A percentile compares a stretch with the other conserved stretches of the same genome.
These are phyloP conservation scores for Auanema freiburgensis DNA, from an alignment of 2,888 invertebrate genomes.

Conservation along the genomic window DNA sequence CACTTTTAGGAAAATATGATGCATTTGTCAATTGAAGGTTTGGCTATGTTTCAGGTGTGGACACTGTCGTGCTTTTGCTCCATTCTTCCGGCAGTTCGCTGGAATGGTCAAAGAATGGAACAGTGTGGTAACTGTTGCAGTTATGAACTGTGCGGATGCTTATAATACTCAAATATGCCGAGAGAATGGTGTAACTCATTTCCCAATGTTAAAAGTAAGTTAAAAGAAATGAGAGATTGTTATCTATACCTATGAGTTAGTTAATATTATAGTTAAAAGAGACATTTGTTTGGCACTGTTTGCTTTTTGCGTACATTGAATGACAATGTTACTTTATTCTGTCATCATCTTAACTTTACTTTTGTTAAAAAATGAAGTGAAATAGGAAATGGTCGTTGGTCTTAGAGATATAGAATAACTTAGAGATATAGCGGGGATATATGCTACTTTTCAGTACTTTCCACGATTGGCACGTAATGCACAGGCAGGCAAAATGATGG, in stretches of 20 bases:
- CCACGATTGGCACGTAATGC: slow-evolving; percentile 49
- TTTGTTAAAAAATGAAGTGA: too few species aligned
- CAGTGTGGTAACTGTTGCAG: slow-evolving; percentile 46
- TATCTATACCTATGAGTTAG: slow-evolving; percentile 3
- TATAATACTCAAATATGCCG: slow-evolving; percentile 57
- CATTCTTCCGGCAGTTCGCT: slow-evolving; percentile 80
- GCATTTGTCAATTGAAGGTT: too few species aligned
- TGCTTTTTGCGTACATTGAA: too few species aligned
- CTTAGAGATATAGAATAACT: too few species aligned
- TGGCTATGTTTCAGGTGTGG: slow-evolving; percentile 75
- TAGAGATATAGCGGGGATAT: too few species aligned
- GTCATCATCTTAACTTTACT: too few species aligned
- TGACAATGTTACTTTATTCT: too few species aligned
- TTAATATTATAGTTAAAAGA: neutral
- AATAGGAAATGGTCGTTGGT: too few species aligned
- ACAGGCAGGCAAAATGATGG: slow-evolving; percentile 49
- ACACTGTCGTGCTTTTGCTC: slow-evolving; percentile 87
- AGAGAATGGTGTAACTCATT: slow-evolving; percentile 57
- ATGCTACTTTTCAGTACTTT: slow-evolving; percentile 53
- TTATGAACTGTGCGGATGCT: slow-evolving; percentile 61
- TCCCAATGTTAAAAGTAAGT: slow-evolving; percentile 61
- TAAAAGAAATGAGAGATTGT: neutral
- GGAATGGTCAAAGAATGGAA: slow-evolving; percentile 62
- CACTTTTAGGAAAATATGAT: too few species aligned
- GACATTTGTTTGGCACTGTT: too few species aligned